These are phyloP conservation scores for Siniperca knerii DNA, from an alignment of 2,113 vertebrate species.

Conservation along the genomic window DNA sequence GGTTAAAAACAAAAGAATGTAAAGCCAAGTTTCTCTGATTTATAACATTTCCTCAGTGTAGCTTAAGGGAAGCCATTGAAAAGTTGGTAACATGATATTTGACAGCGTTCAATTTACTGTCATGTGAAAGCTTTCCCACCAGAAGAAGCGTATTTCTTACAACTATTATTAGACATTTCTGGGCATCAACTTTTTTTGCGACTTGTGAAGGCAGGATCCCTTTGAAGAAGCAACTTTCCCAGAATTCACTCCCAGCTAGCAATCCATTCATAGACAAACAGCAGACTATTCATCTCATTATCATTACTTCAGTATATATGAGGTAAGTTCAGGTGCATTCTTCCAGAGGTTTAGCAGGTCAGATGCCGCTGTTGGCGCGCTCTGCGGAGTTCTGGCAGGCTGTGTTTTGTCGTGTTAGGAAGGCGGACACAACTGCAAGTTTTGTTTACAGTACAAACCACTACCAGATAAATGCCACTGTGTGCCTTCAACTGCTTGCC, in stretches of 20 bases:
- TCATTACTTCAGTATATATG: not conserved
- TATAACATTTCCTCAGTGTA: not conserved
- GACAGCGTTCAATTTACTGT: not conserved
- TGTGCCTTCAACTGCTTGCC: not conserved
- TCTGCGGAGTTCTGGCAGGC: not conserved
- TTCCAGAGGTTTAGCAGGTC: not conserved
- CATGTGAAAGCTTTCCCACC: not conserved
- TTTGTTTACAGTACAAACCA: constrained; percentile 11
- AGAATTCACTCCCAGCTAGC: not conserved
- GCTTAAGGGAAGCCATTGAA: not conserved
- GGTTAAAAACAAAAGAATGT: not conserved
- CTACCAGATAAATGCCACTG: not conserved
- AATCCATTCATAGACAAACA: not conserved
- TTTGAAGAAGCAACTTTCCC: not conserved
- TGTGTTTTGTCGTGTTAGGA: not conserved
- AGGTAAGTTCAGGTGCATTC: not conserved
- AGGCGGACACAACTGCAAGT: not conserved
- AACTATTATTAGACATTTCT: not conserved
- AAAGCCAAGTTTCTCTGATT: not conserved
- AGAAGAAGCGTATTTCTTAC: not conserved
- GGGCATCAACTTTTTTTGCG: not conserved
- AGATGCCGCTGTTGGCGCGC: not conserved
- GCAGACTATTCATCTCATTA: not conserved
- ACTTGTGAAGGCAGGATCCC: not conserved
- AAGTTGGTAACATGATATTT: not conserved